These are phyloP conservation scores for Bombus polaris DNA, from an alignment of 1,140 invertebrate species.

Conservation along the genomic window DNA sequence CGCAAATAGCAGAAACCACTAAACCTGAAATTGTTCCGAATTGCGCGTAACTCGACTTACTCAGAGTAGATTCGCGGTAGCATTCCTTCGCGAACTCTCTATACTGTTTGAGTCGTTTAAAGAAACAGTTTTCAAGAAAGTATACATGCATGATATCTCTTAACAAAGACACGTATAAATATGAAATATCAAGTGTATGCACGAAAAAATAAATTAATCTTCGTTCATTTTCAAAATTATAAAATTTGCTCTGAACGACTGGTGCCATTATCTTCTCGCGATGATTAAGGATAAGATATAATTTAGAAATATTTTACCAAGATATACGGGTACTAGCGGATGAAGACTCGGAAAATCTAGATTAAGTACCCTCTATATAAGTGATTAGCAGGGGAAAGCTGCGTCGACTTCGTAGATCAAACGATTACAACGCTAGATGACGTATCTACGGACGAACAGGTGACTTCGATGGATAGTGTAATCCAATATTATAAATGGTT, in stretches of 20 bases:
- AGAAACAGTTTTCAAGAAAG: background rate
- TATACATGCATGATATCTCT: no score
- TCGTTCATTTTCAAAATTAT: no score
- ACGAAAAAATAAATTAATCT: no score
- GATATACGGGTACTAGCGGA: background rate
- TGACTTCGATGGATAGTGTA: conserved; percentile 72
- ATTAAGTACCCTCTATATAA: background rate
- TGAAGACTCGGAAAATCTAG: background rate
- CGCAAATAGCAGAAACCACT: conserved; percentile 80
- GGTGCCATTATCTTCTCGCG: background rate
- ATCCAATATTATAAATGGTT: conserved; percentile 72
- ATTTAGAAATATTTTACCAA: background rate
- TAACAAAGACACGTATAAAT: no score
- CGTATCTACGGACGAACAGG: conserved; percentile 16
- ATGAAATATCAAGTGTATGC: no score
- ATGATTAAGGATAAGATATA: no score
- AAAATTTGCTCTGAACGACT: no score
- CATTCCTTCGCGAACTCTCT: conserved; percentile 26
- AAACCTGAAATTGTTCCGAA: conserved; percentile 80
- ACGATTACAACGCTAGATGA: background rate
- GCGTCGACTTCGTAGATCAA: background rate
- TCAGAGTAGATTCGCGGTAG: conserved; percentile 63
- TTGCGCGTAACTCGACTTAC: conserved; percentile 76
- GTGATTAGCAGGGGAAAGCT: background rate
- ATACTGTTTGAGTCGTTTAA: background rate